These are phyloP conservation scores for Drosophila antonietae DNA, from an alignment of 2,888 invertebrate species.

Conservation along the genomic window DNA sequence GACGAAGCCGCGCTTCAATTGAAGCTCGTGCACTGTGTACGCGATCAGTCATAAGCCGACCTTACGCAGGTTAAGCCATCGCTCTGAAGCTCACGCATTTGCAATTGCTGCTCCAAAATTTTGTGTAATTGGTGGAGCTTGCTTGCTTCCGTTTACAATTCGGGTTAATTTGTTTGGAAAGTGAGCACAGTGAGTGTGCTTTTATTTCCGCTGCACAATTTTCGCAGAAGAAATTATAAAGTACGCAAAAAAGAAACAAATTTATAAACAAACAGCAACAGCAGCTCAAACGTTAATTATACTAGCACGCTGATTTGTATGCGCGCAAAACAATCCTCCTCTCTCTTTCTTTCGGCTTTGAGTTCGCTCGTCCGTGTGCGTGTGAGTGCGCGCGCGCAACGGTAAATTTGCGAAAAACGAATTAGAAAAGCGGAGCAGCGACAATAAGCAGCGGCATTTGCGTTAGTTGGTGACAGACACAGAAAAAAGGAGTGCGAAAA, in stretches of 20 bases:
- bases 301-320: slow-evolving; percentile 30
- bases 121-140: slow-evolving; percentile 25
- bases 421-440: slow-evolving; percentile 42
- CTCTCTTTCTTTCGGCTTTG: background rate
- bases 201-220: slow-evolving; percentile 67
- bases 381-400: slow-evolving; percentile 38
- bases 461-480: slow-evolving; percentile 53
- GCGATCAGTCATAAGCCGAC: slow-evolving; percentile 72
- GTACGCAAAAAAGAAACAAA: slow-evolving; percentile 46
- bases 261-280: slow-evolving; percentile 27
- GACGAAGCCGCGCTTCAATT: slow-evolving; percentile 68
- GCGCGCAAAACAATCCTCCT: slow-evolving; percentile 7
- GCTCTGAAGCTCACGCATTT: slow-evolving; percentile 44
- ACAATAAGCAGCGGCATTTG: slow-evolving; percentile 15
- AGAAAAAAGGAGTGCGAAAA: slow-evolving; percentile 65
- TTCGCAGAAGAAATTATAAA: slow-evolving; percentile 58
- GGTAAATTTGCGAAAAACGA: slow-evolving; percentile 57
- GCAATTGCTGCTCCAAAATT: slow-evolving; percentile 33
- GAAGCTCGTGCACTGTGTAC: slow-evolving; percentile 54
- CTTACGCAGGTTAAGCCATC: slow-evolving; percentile 66
- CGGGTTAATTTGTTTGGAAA: slow-evolving; percentile 78
- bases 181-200: slow-evolving; percentile 41
- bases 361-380: slow-evolving; percentile 1
- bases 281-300: slow-evolving; percentile 33
- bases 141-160: slow-evolving; percentile 68